A percentile compares a stretch with the other conserved stretches of the same genome.
phyloP scores from a whole-genome alignment of 2,888 invertebrate genomes.

The Acanthosepion pharaonis region DNA sequence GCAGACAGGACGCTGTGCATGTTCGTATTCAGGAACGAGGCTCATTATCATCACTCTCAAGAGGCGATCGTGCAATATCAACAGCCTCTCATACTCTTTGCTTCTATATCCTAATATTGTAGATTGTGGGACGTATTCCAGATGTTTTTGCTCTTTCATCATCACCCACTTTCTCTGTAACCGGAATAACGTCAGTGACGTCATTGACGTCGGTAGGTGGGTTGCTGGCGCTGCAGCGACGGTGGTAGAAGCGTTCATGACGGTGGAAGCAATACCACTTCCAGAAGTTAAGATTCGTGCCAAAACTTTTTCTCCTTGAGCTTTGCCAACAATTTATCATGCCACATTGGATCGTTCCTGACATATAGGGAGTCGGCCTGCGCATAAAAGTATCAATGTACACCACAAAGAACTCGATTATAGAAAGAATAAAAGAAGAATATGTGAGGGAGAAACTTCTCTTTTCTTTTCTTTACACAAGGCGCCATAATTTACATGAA shows the following conservation, averaged over 20 bases:
- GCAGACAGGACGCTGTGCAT: not conserved
- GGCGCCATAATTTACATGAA: no score
- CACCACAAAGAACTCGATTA: not conserved
- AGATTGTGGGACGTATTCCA: conserved; percentile 2
- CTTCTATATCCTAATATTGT: not conserved
- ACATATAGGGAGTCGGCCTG: not conserved
- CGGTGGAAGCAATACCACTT: not conserved
- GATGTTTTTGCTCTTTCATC: not conserved
- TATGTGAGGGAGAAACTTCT: no score
- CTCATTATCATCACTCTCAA: not conserved
- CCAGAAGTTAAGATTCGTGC: not conserved
- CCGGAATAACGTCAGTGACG: not conserved
- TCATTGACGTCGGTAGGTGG: not conserved
- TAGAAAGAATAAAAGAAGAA: not conserved
- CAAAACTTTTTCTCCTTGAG: not conserved
- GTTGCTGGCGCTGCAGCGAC: not conserved
- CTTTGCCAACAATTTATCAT: not conserved
- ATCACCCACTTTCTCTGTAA: not conserved
- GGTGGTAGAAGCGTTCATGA: not conserved
- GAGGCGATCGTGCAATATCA: no score
- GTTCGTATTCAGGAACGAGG: not conserved
- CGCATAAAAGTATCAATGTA: not conserved
- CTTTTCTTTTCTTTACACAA: no score
- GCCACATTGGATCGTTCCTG: not conserved
- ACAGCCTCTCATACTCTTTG: not conserved